Evolutionary conservation across 2,113 vertebrate genomes (phyloP), one percentile per base, ranked within the genome.

Genomic region (Thomomys bottae): DNA sequence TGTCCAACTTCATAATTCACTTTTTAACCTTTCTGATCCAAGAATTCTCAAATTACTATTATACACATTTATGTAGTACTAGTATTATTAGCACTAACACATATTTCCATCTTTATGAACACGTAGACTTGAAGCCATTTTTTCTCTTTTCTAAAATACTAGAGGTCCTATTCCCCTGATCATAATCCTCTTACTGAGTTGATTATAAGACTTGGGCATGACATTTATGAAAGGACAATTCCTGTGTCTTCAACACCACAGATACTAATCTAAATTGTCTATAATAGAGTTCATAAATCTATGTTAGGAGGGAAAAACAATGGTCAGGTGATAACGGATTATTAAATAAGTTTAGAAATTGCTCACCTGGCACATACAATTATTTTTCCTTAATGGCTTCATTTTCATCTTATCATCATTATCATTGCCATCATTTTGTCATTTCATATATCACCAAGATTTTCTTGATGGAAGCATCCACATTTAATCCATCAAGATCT

Each of bases 381-480:
- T 84, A 85, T 75, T 87, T 94, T 92, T 21, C 10, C 59, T 49
- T 66, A 84, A 87, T 89, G 42, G 4, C 17, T 84, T 89, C 45
- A 84, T 89, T 92, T 92, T 87, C 34, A 90, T 79, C 73, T 81
- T 71, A 61, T 85, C 42, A 76, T 70, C 30, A 90, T 90, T 30
- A 54, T n/a, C 42, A 67, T 34, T 10, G 57, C 15, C 79, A 88
- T 68, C 15, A 88, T 84, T 85, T 92, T 70, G 30, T 75, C 54
- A 91, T 80, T 80, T 91, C 34, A 84, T 68, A 42, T 61, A 68
- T 81, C 5, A 73, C 30, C 30, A 75, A 70, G 63, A 63, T 71
- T 61, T 78, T 2, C 42, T 87, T 91, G 45, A 89, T 70, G 21
- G 6, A 7, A 83, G 0, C 7, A 76, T 76, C 18, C 71, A 57